These are phyloP conservation scores for Metopolophium dirhodum DNA, from an alignment of 1,140 invertebrate species.

Conservation along the genomic window DNA sequence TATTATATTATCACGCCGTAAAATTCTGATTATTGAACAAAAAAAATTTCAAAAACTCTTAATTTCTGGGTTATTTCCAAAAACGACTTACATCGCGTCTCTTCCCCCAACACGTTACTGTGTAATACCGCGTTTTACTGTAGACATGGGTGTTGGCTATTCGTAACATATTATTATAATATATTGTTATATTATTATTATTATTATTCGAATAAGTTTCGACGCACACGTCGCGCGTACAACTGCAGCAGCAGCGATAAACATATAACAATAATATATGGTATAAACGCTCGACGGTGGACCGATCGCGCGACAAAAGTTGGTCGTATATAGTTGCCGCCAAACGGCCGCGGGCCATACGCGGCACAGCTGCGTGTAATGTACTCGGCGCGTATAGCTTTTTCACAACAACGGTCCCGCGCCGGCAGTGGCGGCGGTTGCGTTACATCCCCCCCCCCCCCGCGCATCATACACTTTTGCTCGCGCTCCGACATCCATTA, in stretches of 20 bases:
- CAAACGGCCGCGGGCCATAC: neutral
- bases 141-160: neutral
- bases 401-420: constrained; percentile 15
- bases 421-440: neutral
- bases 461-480: neutral
- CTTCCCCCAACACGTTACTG: neutral
- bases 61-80: neutral
- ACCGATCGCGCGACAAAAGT: neutral
- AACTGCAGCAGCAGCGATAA: neutral
- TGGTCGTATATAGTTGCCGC: constrained; percentile 18
- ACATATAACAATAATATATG: neutral
- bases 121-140: neutral
- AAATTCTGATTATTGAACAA: neutral
- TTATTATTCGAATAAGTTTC: neutral
- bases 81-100: neutral
- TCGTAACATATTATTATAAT: neutral
- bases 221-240: neutral
- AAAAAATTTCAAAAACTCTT: neutral
- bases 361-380: constrained; percentile 22
- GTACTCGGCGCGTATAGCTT: constrained; percentile 23
- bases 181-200: neutral
- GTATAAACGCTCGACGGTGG: neutral
- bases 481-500: constrained; percentile 36
- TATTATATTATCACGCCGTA: neutral
- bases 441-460: neutral